Conservation (phyloP, 2,797 vertebrate species). For the Novumbra hubbsi region DNA sequence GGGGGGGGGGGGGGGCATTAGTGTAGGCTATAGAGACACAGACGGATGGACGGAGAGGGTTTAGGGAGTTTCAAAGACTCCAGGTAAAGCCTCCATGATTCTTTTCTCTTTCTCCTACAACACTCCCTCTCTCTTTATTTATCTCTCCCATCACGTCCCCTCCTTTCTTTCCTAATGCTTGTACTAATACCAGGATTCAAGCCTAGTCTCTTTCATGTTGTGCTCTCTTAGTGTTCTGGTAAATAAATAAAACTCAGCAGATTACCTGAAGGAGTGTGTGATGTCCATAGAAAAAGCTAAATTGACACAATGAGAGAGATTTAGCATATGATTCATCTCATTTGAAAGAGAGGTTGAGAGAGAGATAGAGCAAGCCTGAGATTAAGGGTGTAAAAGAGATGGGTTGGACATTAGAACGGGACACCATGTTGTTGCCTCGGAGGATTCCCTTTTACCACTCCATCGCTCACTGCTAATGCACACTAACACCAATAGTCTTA, state of each 20-base stretch:
- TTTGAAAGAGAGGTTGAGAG: too few species aligned
- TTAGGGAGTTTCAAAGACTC: constrained; percentile 53
- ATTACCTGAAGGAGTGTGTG: not conserved
- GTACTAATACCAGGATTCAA: not conserved
- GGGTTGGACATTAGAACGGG: not conserved
- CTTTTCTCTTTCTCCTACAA: constrained; percentile 39
- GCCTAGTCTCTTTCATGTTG: not conserved
- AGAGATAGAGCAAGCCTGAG: not conserved
- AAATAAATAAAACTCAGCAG: not conserved
- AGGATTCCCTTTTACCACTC: not conserved
- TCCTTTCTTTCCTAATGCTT: not conserved
- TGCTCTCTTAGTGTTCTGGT: not conserved
- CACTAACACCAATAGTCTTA: not conserved
- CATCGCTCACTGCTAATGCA: not conserved
- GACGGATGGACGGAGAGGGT: constrained; percentile 20
- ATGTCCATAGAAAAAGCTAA: too few species aligned
- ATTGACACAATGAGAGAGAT: not conserved
- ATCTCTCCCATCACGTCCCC: not conserved
- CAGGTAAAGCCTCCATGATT: constrained; percentile 46
- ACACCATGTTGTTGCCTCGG: not conserved
- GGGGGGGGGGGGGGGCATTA: not conserved
- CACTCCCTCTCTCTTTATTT: constrained; percentile 29
- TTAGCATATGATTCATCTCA: too few species aligned
- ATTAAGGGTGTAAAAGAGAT: not conserved
- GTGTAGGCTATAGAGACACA: not conserved